Conservation (phyloP, 2,113 vertebrate species). For the Benthochromis sp. region DNA sequence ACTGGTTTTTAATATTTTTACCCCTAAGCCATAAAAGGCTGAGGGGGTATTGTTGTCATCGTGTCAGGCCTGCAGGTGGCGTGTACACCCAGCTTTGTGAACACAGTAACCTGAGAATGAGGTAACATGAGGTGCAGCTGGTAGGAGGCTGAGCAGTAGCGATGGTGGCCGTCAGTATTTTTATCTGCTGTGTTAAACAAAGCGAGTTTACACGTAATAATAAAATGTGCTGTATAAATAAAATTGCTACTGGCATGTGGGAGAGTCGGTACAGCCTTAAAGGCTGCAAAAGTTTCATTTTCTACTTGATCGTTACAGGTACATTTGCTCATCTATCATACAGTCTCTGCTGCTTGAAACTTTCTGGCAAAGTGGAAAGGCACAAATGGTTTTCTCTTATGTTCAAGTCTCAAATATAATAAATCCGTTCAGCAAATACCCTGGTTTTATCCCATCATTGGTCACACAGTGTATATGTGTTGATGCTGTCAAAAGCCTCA, state of each 20-base stretch:
- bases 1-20: neutral
- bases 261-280: neutral
- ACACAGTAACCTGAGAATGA: neutral
- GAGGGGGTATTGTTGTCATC: neutral
- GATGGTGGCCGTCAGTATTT: neutral
- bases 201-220: neutral
- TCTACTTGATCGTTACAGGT: neutral
- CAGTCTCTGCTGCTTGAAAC: neutral
- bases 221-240: neutral
- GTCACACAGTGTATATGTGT: neutral
- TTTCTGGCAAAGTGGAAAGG: neutral
- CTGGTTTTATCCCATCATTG: neutral
- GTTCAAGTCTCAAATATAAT: neutral
- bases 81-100: neutral
- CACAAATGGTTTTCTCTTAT: neutral
- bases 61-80: neutral
- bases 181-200: neutral
- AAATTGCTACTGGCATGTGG: neutral
- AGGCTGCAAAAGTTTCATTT: neutral
- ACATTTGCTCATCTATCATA: neutral
- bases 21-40: neutral
- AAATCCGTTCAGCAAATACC: neutral
- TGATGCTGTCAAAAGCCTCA: neutral
- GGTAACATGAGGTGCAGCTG: neutral
- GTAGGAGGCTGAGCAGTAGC: rapidly evolving